Conservation (phyloP, 1,140 invertebrate species). For the Pseudobourletiella spinata region DNA sequence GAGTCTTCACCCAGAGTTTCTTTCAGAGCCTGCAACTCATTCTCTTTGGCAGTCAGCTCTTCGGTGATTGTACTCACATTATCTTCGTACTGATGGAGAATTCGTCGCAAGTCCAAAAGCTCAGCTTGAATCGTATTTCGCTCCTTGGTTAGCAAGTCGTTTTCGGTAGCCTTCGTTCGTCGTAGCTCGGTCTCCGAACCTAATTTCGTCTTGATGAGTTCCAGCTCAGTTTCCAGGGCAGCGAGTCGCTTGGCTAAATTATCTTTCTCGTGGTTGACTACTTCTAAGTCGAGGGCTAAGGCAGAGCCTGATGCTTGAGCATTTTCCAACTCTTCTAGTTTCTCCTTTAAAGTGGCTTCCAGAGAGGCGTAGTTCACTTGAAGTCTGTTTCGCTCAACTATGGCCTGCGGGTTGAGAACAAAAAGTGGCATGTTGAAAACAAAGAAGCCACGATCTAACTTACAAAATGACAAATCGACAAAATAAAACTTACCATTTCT, state of each 20-base stretch:
- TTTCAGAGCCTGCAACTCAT: constrained; percentile 27
- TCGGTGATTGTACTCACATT: constrained; percentile 21
- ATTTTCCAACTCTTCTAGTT: constrained; percentile 20
- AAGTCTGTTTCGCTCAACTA: constrained; percentile 21
- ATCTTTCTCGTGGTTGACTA: constrained; percentile 16
- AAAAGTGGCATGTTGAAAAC: too few species aligned
- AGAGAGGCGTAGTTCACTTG: constrained; percentile 4
- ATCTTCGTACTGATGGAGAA: constrained; percentile 31
- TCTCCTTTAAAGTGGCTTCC: constrained; percentile 17
- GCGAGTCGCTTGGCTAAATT: constrained; percentile 1
- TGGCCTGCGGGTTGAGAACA: constrained; percentile 12
- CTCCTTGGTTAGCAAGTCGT: constrained; percentile 1
- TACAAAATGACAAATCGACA: too few species aligned
- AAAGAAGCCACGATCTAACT: too few species aligned
- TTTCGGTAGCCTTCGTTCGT: neutral
- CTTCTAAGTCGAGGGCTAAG: constrained; percentile 15
- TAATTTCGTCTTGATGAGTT: constrained; percentile 19
- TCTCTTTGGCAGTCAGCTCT: constrained; percentile 32
- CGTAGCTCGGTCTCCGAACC: constrained; percentile 11
- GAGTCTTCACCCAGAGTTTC: constrained; percentile 34
- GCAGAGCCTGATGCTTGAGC: constrained; percentile 4
- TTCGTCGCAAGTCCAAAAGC: constrained; percentile 18
- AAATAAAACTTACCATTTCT: constrained; percentile 14
- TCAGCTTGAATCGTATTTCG: constrained; percentile 11
- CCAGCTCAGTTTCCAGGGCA: constrained; percentile 17